A percentile compares a stretch with the other conserved stretches of the same genome.
These are phyloP conservation scores for Actinopyga echinites DNA, from an alignment of 53 echinoderm and acorn worm genomes.

Conservation along the genomic window DNA sequence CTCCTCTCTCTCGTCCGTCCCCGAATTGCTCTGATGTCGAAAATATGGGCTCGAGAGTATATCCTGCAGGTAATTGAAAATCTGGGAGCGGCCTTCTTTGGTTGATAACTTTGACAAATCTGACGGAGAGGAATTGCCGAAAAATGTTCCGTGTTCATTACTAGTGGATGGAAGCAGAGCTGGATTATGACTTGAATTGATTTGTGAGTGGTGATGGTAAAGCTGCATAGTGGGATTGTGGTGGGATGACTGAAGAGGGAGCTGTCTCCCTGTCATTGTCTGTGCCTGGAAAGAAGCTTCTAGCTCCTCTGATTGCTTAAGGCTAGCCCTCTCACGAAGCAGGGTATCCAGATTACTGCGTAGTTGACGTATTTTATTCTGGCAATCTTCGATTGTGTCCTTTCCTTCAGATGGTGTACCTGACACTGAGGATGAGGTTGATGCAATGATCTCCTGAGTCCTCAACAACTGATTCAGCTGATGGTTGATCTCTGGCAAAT, in stretches of 20 bases:
- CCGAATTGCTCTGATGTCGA: background rate
- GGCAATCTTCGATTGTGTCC: background rate
- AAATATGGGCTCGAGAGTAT: constrained; percentile 10
- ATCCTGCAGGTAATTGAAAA: constrained; percentile 8
- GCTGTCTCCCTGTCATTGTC: background rate
- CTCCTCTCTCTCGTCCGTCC: background rate
- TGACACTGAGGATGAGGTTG: background rate
- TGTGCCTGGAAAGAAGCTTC: background rate
- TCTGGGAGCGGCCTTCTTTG: background rate
- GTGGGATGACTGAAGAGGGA: too few relatives aligned
- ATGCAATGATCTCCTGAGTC: constrained; percentile 10
- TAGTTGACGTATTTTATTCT: constrained; percentile 32
- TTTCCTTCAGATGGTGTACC: background rate
- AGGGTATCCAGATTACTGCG: constrained; percentile 48
- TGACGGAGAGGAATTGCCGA: too few relatives aligned
- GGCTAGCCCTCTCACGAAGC: constrained; percentile 43
- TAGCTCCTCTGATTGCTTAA: constrained; percentile 19
- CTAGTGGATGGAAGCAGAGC: too few relatives aligned
- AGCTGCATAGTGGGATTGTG: too few relatives aligned
- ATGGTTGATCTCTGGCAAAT: constrained; percentile 20
- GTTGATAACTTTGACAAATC: too few relatives aligned
- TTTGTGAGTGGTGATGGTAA: too few relatives aligned
- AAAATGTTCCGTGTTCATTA: too few relatives aligned
- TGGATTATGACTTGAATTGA: too few relatives aligned
- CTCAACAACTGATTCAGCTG: constrained; percentile 17